Conservation (phyloP, 2,888 invertebrate genomes). For the Hofmannophila pseudospretella region DNA sequence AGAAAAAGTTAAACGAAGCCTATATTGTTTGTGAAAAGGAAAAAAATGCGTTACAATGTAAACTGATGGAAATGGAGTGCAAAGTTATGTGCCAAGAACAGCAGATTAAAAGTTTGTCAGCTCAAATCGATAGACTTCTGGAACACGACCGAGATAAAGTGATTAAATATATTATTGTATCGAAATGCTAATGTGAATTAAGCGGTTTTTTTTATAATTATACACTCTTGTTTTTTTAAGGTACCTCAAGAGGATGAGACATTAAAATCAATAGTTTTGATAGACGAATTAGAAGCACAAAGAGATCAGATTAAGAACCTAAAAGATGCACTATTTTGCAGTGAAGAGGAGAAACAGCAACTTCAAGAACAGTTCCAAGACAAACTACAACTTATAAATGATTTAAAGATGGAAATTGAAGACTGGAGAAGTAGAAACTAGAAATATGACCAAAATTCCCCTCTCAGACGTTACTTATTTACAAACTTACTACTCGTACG, state of each 20-base stretch:
- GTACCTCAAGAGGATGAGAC: constrained; percentile 20
- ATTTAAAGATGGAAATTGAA: constrained; percentile 51
- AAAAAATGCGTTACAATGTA: constrained; percentile 62
- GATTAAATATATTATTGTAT: constrained; percentile 7
- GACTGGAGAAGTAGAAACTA: constrained; percentile 57
- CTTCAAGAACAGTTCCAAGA: constrained; percentile 47
- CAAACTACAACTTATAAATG: constrained; percentile 47
- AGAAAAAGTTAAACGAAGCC: constrained; percentile 51
- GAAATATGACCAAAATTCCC: too few relatives aligned
- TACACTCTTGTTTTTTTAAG: background rate
- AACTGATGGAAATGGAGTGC: constrained; percentile 73
- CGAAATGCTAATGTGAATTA: background rate
- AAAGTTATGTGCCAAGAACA: constrained; percentile 76
- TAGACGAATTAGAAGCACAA: constrained; percentile 51
- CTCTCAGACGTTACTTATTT: too few relatives aligned
- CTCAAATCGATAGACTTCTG: constrained; percentile 70
- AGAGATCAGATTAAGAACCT: constrained; percentile 55
- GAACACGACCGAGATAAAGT: constrained; percentile 47
- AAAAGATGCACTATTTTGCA: constrained; percentile 44
- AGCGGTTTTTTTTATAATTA: background rate
- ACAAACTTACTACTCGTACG: too few relatives aligned
- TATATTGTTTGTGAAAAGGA: constrained; percentile 60
- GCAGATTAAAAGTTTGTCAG: constrained; percentile 73
- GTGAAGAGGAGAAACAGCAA: constrained; percentile 55
- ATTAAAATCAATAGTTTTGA: constrained; percentile 31